Evolutionary conservation across 2,797 vertebrate genomes (phyloP).

Genomic region (Streptopelia turtur): DNA sequence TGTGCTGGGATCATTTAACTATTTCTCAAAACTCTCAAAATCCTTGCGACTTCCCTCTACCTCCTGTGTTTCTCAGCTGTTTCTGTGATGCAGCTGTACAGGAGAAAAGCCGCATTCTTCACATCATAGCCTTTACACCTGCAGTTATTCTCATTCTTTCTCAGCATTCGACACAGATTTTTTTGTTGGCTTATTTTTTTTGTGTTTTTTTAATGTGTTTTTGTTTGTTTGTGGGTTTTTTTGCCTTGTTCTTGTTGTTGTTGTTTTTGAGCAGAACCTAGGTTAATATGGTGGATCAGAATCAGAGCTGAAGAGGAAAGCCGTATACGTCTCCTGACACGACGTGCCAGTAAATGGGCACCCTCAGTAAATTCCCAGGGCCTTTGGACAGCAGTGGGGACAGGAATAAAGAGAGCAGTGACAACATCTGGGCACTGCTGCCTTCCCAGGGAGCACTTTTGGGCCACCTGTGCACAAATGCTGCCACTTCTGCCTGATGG

Average conservation of each 20-base stretch:
- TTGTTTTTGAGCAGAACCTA: background rate
- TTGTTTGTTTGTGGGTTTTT: background rate
- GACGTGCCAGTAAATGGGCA: background rate
- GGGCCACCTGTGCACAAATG: background rate
- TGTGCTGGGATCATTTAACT: background rate
- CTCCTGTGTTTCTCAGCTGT: background rate
- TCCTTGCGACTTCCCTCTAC: background rate
- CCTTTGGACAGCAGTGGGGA: background rate
- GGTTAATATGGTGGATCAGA: background rate
- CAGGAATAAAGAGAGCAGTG: background rate
- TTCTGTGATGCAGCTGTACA: background rate
- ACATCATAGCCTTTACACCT: background rate
- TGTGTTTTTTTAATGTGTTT: accelerated
- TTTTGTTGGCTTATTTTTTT: background rate
- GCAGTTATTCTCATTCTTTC: background rate
- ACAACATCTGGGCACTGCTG: background rate
- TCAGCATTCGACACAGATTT: background rate
- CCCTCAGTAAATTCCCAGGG: background rate
- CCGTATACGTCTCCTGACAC: accelerated
- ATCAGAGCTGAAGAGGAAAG: background rate
- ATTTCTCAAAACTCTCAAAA: background rate
- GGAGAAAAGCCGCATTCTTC: background rate
- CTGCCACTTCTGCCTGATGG: background rate
- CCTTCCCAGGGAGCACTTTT: background rate
- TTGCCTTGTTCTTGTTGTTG: background rate